A percentile compares a stretch with the other conserved stretches of the same genome.
phyloP scores from a whole-genome alignment of 2,888 invertebrate species.

The Apoda limacodes region DNA sequence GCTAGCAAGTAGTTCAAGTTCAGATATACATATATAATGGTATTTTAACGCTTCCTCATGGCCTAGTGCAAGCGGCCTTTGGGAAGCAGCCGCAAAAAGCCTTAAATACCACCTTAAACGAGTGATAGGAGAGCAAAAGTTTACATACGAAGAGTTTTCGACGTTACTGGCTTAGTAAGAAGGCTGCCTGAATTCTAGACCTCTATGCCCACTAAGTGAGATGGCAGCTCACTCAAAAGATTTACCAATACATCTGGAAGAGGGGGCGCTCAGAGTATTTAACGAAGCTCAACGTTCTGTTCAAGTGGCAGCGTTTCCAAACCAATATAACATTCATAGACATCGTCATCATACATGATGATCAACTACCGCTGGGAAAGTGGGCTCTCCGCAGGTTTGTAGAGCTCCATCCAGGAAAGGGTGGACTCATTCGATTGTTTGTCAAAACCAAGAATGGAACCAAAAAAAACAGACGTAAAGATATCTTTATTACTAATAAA shows the following conservation, averaged over 20 bases:
- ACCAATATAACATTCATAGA: slow-evolving; percentile 18
- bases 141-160: slow-evolving; percentile 23
- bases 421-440: slow-evolving; percentile 15
- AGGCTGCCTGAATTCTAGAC: slow-evolving; percentile 21
- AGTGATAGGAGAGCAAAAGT: slow-evolving; percentile 20
- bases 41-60: too few species aligned
- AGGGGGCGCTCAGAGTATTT: slow-evolving; percentile 19
- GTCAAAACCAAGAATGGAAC: slow-evolving; percentile 15
- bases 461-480: slow-evolving; percentile 6
- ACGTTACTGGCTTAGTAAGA: slow-evolving; percentile 21
- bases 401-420: slow-evolving; percentile 18
- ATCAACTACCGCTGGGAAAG: slow-evolving; percentile 18
- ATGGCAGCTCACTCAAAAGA: slow-evolving; percentile 22
- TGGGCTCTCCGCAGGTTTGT: slow-evolving; percentile 18
- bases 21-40: slow-evolving; percentile 7
- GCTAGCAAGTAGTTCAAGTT: too few species aligned
- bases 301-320: slow-evolving; percentile 18
- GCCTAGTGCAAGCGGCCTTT: too few species aligned
- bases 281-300: slow-evolving; percentile 15
- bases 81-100: too few species aligned
- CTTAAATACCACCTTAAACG: slow-evolving; percentile 17
- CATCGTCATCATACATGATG: slow-evolving; percentile 20
- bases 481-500: slow-evolving; percentile 3
- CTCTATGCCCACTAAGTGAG: slow-evolving; percentile 19
- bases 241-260: slow-evolving; percentile 20